Evolutionary conservation across 1,140 invertebrate species (phyloP), one percentile per base, ranked within the genome.

Genomic region (Solenopsis fugax): DNA sequence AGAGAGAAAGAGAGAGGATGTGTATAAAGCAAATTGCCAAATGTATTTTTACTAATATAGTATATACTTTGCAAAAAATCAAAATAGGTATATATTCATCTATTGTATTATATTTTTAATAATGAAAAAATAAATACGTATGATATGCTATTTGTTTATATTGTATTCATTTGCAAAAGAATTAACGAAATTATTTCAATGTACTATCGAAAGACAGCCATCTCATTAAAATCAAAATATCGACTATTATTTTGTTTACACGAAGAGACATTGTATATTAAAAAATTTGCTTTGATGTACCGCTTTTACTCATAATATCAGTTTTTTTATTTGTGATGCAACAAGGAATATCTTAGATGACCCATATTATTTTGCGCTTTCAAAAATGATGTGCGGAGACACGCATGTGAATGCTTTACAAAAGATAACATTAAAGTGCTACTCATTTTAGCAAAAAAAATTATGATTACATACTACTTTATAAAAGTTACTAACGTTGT

Each of bases 281-380:
- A 91, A 92, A 92, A 91, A 73, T 86, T 85, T 84, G 78, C 93
- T 94, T 94, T 94, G 93, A 94, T 92, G 92, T 93, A 50, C 65
- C 67, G 86, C 88, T 87, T 86, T 88, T 80, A 78, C 65, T 82
- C 89, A 88, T 85, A 81, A 73, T 92, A 92, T 92, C 92, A 86
- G 84, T 89, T 92, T 94, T 93, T 93, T 93, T 90, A 94, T 94
- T 94, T 92, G 93, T n/a, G n/a, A 94, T 91, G 87, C 85, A 18
- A 87, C 85, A 87, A 91, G 87, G 89, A 93, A 92, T 92, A 71
- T 90, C 90, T 90, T 92, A 75, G 62, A 62, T 71, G 81, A 86
- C 69, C 34, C 84, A 73, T 86, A 65, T 72, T 91, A 86, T 85
- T 71, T 52, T 45, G 69, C 65, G 64, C 88, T 89, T 88, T 86